These are phyloP conservation scores for Turnix velox DNA, from an alignment of 2,113 vertebrate species.

Conservation along the genomic window DNA sequence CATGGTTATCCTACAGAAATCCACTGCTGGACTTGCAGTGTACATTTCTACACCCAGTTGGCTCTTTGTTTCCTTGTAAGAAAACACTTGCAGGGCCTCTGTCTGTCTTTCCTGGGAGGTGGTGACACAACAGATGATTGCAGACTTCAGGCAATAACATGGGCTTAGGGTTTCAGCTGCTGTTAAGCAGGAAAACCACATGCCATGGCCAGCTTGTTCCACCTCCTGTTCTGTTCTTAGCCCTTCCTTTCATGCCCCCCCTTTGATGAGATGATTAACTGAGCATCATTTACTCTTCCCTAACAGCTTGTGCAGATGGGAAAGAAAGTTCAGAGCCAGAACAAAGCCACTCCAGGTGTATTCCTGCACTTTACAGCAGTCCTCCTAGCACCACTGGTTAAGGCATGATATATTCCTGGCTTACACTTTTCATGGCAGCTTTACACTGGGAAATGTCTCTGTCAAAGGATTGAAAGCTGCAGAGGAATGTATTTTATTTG, in stretches of 20 bases:
- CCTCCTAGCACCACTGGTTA: background rate
- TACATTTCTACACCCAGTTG: background rate
- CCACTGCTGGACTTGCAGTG: background rate
- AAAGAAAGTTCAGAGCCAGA: background rate
- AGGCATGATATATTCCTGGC: background rate
- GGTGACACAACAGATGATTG: background rate
- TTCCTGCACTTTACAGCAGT: background rate
- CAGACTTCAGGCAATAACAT: background rate
- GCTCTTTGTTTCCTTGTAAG: background rate
- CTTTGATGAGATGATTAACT: background rate
- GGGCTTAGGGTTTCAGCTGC: background rate
- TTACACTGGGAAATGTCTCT: background rate
- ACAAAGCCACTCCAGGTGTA: background rate
- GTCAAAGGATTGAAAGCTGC: background rate
- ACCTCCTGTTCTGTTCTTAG: background rate
- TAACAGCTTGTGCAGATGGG: background rate
- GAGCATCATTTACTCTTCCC: background rate
- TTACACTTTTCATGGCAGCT: background rate
- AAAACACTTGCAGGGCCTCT: background rate
- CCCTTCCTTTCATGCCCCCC: background rate
- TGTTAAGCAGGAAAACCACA: background rate
- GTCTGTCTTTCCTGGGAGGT: background rate
- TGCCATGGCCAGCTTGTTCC: fast-evolving
- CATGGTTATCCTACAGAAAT: background rate
- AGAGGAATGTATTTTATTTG: background rate